phyloP scores from a whole-genome alignment of 2,888 invertebrate species.

The Stenichneumon culpator region DNA sequence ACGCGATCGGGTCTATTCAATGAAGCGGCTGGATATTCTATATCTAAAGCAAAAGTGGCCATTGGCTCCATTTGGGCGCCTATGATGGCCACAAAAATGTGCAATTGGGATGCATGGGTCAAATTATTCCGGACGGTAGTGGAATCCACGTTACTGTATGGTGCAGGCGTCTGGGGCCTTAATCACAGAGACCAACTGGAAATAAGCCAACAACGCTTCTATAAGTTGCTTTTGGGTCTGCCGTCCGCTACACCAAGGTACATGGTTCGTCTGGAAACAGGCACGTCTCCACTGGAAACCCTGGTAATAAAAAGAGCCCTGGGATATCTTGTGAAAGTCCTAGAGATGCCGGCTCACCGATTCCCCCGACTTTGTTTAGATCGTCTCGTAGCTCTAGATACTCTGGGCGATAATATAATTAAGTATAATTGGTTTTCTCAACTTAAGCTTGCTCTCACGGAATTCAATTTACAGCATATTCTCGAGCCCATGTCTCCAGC shows the following conservation, averaged over 20 bases:
- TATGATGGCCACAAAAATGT: constrained; percentile 22
- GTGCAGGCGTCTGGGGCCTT: constrained; percentile 35
- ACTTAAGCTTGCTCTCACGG: background rate
- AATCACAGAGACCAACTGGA: background rate
- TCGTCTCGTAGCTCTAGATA: background rate
- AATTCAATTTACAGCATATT: background rate
- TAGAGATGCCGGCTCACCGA: background rate
- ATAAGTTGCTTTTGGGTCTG: no score
- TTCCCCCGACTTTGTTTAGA: background rate
- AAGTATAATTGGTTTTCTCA: constrained; percentile 21
- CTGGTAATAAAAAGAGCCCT: constrained; percentile 1
- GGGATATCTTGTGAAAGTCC: background rate
- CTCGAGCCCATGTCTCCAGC: background rate
- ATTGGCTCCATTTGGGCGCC: constrained; percentile 21
- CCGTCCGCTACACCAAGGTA: no score
- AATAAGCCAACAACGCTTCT: no score
- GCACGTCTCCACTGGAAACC: background rate
- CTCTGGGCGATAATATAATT: background rate
- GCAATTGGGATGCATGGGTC: background rate
- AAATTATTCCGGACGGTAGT: constrained; percentile 3
- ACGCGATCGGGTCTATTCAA: no score
- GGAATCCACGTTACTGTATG: constrained; percentile 33
- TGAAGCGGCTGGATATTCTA: no score
- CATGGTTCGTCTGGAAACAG: constrained; percentile 35
- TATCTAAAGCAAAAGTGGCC: background rate